Conservation (phyloP, 2,797 vertebrate genomes). For the Aldrovandia affinis region DNA sequence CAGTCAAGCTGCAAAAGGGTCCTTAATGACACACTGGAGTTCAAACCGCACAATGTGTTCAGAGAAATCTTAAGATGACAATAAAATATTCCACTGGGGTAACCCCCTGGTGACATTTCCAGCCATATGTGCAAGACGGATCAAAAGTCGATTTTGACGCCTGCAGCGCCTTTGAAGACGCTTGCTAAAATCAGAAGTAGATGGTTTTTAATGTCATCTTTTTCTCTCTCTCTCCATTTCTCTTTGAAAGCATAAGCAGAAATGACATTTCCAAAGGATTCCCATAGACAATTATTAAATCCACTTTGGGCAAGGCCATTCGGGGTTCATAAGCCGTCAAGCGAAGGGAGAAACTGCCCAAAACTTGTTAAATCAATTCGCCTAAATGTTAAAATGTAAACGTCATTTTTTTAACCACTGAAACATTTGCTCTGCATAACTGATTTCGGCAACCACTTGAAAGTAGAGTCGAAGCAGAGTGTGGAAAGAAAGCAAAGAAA, state of each 20-base stretch:
- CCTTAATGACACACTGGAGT: background rate
- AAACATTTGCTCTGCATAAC: conserved; percentile 7
- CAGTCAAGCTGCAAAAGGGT: background rate
- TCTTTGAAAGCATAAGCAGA: background rate
- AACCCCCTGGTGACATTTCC: conserved; percentile 7
- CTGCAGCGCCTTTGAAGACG: background rate
- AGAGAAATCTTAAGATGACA: background rate
- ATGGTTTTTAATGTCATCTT: background rate
- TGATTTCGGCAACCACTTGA: background rate
- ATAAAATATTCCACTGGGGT: background rate
- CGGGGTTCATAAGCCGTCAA: background rate
- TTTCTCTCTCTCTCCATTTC: background rate
- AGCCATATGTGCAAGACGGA: background rate
- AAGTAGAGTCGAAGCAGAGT: background rate
- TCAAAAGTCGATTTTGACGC: background rate
- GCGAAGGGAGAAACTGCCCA: background rate
- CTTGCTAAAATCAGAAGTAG: conserved; percentile 8
- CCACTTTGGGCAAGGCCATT: background rate
- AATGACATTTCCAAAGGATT: background rate
- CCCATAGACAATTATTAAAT: background rate
- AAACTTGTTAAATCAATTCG: background rate
- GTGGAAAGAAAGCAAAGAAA: conserved; percentile 18
- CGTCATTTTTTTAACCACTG: background rate
- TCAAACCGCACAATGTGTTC: background rate
- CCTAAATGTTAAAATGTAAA: background rate